These are phyloP conservation scores for Drosophila multiciliata DNA, from an alignment of 2,888 invertebrate genomes.

Conservation along the genomic window DNA sequence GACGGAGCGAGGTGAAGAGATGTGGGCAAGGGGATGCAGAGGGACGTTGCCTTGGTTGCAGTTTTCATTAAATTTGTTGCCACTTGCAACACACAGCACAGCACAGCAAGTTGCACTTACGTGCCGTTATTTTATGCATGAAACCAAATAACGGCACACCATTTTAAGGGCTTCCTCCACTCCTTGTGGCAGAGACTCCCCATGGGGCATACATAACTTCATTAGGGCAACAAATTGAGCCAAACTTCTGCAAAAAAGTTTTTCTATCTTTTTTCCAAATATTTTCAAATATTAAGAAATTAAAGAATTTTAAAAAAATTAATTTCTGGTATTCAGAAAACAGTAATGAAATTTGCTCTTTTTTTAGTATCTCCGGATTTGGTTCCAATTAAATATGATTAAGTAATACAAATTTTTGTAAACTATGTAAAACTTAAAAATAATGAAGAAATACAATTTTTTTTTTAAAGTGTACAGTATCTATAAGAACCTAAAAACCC, in stretches of 20 bases:
- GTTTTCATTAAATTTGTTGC: conserved; percentile 71
- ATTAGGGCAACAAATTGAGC: conserved; percentile 63
- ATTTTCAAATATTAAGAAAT: neutral
- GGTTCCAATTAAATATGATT: no score
- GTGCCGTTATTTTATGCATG: conserved; percentile 76
- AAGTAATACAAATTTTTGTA: no score
- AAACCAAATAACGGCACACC: conserved; percentile 70
- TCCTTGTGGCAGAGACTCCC: conserved; percentile 15
- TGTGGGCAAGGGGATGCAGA: neutral
- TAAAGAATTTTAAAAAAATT: neutral
- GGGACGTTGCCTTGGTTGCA: conserved; percentile 42
- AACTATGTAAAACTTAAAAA: no score
- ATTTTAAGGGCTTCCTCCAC: conserved; percentile 57
- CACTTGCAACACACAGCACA: conserved; percentile 21
- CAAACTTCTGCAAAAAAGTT: conserved; percentile 21
- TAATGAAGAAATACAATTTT: neutral
- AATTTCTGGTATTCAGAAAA: no score
- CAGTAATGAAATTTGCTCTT: no score
- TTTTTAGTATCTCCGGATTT: no score
- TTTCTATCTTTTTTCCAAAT: neutral
- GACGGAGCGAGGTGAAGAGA: neutral
- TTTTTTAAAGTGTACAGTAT: conserved; percentile 3
- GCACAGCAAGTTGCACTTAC: conserved; percentile 62
- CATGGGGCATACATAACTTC: conserved; percentile 58
- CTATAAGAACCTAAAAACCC: conserved; percentile 2